Conservation (phyloP, 2,113 vertebrate genomes). For the Phaethon lepturus region DNA sequence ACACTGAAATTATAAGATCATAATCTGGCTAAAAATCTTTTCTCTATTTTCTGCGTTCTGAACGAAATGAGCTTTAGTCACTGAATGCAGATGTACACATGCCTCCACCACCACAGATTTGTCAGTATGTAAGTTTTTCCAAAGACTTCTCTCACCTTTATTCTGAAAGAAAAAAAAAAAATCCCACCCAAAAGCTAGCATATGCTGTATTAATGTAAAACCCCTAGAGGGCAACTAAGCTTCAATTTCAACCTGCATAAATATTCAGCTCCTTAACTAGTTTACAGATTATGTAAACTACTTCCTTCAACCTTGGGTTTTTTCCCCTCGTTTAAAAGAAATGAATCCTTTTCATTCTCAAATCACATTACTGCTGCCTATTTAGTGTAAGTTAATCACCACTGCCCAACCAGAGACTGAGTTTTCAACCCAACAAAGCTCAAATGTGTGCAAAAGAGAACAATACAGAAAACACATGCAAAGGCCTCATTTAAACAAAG, state of each 20-base stretch:
- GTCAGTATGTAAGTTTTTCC: slow-evolving; percentile 44
- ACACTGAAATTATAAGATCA: not conserved
- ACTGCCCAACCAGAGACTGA: slow-evolving; percentile 34
- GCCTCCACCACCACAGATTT: slow-evolving; percentile 30
- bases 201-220: slow-evolving; percentile 74
- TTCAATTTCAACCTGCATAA: slow-evolving; percentile 69
- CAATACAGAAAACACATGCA: slow-evolving; percentile 57
- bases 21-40: not conserved
- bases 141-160: slow-evolving; percentile 48
- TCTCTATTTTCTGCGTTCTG: not conserved
- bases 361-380: slow-evolving; percentile 70
- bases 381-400: slow-evolving; percentile 68
- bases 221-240: slow-evolving; percentile 82
- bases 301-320: slow-evolving; percentile 35
- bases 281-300: slow-evolving; percentile 62
- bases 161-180: slow-evolving; percentile 27
- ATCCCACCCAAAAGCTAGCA: slow-evolving; percentile 21
- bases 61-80: not conserved
- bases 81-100: slow-evolving; percentile 45
- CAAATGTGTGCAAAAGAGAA: slow-evolving; percentile 13
- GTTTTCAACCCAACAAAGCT: slow-evolving; percentile 54
- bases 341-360: slow-evolving; percentile 66
- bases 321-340: slow-evolving; percentile 64
- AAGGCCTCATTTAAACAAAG: slow-evolving; percentile 48
- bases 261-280: slow-evolving; percentile 61